Evolutionary conservation across 2,888 invertebrate genomes (phyloP), one percentile per base, ranked within the genome.

Genomic region (Zygothrica quintamaculata): DNA sequence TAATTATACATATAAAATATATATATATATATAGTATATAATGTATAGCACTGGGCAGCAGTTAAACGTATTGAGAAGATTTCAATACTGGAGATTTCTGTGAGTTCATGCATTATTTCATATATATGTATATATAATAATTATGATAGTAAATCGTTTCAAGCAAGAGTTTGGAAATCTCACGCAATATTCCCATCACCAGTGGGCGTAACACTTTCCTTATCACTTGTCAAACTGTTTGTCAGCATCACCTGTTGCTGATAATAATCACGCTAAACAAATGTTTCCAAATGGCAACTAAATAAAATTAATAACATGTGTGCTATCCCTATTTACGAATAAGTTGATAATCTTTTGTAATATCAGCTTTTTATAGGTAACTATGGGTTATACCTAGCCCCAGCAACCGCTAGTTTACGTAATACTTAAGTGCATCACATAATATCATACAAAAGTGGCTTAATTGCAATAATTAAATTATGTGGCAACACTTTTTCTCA

Each of bases 381-480:
- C n/a, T n/a, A n/a, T n/a, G n/a, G n/a, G 3, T 22, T 22, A 22
- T 22, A 22, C 2, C 18, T 22, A 22, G 3, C 2, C 18, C 18
- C 2, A 22, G 2, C 18, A 22, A 22, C 2, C 18, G 3, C 18
- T 22, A 3, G n/a, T 5, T 5, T 5, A 22, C 18, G 18, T 22
- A 3, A 3, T 22, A 5, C 8, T 16, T 18, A 47, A 40, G 31
- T 33, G 16, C 39, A 6, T 50, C 58, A 55, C 70, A 68, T 57
- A 50, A 42, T 59, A 59, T 50, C 50, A 43, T 42, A 68, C 33
- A 16, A 12, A 25, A 37, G n/a, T 5, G 11, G 25, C n/a, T 25
- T 18, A 33, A 18, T 48, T 47, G 31, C n/a, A 39, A 62, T 68
- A 62, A 71, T 65, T 53, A 25, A 74, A 74, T 58, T 74, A 68